A percentile compares a stretch with the other conserved stretches of the same genome.
Evolutionary conservation across 2,888 invertebrate species (phyloP).

Genomic region (Herminia tarsipennalis): DNA sequence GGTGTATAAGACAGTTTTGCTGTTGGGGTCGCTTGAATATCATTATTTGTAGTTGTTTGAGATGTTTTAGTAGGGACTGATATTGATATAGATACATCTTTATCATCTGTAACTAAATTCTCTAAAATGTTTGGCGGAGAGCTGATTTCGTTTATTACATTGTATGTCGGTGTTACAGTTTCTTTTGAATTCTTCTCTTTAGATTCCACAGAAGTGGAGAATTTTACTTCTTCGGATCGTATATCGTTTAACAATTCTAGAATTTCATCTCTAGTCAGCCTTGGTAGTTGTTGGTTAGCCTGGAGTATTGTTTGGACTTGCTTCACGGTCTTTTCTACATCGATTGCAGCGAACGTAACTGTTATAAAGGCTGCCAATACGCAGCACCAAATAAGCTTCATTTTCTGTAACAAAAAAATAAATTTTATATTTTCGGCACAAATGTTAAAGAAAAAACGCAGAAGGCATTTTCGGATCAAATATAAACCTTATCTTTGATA

Average conservation of each 20-base stretch:
- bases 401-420: conserved; percentile 66
- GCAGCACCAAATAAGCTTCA: conserved; percentile 70
- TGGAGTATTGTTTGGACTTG: conserved; percentile 88
- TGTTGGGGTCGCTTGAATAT: conserved; percentile 57
- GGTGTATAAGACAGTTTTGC: background rate
- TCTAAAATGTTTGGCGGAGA: conserved; percentile 41
- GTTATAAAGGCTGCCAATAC: conserved; percentile 53
- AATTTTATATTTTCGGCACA: background rate
- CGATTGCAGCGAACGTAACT: conserved; percentile 62
- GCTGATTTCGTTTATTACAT: conserved; percentile 60
- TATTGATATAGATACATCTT: conserved; percentile 31
- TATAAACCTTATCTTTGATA: no score
- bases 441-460: background rate
- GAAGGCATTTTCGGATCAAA: background rate
- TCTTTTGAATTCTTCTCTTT: conserved; percentile 45
- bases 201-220: conserved; percentile 50
- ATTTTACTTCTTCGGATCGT: conserved; percentile 80
- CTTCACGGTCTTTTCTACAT: conserved; percentile 87
- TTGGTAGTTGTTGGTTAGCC: conserved; percentile 86
- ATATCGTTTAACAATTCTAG: conserved; percentile 88
- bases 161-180: conserved; percentile 48
- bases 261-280: conserved; percentile 88
- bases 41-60: no score
- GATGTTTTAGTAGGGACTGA: conserved; percentile 38
- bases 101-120: conserved; percentile 40